phyloP scores from a whole-genome alignment of 2,113 vertebrate genomes.

The Chionomys nivalis region DNA sequence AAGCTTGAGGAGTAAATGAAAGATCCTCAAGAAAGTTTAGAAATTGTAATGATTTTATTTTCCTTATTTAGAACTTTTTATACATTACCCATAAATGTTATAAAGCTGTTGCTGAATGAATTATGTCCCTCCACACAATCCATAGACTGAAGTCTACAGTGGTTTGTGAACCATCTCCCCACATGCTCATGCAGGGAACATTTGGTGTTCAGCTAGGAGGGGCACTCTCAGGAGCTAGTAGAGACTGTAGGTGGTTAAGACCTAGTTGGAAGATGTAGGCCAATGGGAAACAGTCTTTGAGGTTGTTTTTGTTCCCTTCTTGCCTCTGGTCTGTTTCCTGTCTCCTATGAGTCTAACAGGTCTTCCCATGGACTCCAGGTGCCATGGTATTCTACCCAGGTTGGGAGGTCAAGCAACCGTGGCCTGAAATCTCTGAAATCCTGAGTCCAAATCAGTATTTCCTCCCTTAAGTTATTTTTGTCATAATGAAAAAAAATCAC shows the following conservation, averaged over 20 bases:
- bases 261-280: background rate
- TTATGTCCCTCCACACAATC: background rate
- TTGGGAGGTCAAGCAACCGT: background rate
- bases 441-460: background rate
- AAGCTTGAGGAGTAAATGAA: background rate
- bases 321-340: background rate
- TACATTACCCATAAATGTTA: background rate
- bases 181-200: background rate
- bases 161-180: background rate
- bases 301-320: background rate
- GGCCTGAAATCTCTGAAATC: background rate
- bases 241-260: background rate
- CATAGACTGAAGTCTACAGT: background rate
- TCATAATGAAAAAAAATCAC: background rate
- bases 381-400: background rate
- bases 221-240: background rate
- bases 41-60: background rate
- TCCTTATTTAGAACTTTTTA: background rate
- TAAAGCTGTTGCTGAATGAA: background rate
- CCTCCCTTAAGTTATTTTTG: background rate
- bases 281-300: background rate
- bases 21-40: background rate
- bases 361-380: background rate
- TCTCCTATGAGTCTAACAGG: background rate
- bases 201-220: background rate